A percentile compares a stretch with the other conserved stretches of the same genome.
Evolutionary conservation across 1,140 invertebrate genomes (phyloP).

Genomic region (Plutomurus gul): DNA sequence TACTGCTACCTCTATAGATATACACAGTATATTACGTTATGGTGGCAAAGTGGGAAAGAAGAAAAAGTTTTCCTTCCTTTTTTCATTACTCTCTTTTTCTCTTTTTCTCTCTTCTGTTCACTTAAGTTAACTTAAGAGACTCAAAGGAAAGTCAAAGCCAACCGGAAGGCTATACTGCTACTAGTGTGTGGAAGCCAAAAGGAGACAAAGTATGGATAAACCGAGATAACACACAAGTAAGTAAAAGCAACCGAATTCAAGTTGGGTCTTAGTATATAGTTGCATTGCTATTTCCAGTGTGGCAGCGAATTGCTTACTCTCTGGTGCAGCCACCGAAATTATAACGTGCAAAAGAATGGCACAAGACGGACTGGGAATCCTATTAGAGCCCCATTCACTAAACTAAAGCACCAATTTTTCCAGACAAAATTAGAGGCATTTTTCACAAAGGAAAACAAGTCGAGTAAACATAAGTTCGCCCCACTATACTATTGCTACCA

Average conservation of each 20-base stretch:
- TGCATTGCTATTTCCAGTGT: background rate
- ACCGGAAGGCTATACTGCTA: background rate
- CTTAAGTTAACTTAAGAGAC: constrained; percentile 29
- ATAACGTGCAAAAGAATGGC: background rate
- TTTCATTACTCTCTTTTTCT: constrained; percentile 17
- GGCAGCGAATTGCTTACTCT: background rate
- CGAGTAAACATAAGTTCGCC: constrained; percentile 17
- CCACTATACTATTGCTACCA: no score
- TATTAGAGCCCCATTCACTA: constrained; percentile 28
- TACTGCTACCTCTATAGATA: background rate
- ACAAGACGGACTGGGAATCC: constrained; percentile 14
- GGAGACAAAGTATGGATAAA: constrained; percentile 10
- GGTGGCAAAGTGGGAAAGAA: background rate
- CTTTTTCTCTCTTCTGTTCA: constrained; percentile 12
- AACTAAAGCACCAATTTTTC: constrained; percentile 27
- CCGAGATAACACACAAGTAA: background rate
- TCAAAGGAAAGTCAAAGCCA: constrained; percentile 26
- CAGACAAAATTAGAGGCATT: constrained; percentile 24
- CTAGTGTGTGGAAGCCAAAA: background rate
- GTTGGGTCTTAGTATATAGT: background rate
- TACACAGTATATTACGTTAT: background rate
- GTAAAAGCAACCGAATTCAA: background rate
- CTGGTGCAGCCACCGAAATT: background rate
- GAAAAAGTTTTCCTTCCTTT: constrained; percentile 19
- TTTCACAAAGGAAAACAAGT: constrained; percentile 25